phyloP scores from a whole-genome alignment of 1,140 invertebrate genomes.

The Aleiodes sp. region DNA sequence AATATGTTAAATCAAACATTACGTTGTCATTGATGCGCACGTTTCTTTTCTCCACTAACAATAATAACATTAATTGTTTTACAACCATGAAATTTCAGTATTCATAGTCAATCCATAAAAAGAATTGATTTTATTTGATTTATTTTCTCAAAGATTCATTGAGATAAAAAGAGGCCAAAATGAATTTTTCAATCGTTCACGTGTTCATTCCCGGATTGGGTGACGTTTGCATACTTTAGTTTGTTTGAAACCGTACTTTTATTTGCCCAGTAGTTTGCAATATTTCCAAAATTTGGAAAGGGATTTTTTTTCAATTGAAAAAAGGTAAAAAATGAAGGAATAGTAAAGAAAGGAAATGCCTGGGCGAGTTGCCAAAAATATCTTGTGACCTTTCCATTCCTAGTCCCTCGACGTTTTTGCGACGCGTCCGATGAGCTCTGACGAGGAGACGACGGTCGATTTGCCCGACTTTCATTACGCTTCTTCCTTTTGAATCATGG shows the following conservation, averaged over 20 bases:
- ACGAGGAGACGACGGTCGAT: conserved; percentile 3
- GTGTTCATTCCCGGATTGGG: too few species aligned
- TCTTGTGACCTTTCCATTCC: conserved; percentile 30
- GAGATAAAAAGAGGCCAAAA: too few species aligned
- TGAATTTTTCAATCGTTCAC: too few species aligned
- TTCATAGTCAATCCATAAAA: too few species aligned
- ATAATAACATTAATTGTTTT: too few species aligned
- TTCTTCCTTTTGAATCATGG: neutral
- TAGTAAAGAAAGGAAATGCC: neutral
- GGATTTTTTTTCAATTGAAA: neutral
- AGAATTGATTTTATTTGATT: too few species aligned
- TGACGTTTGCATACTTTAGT: too few species aligned
- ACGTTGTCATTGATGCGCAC: neutral
- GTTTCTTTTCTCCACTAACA: too few species aligned
- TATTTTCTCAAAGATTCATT: too few species aligned
- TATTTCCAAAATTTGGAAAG: neutral
- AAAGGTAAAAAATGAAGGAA: neutral
- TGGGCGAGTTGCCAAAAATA: conserved; percentile 31
- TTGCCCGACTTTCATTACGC: conserved; percentile 1
- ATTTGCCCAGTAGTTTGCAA: too few species aligned
- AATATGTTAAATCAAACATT: neutral
- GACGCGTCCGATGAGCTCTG: neutral
- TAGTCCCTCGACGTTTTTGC: neutral
- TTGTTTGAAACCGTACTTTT: too few species aligned
- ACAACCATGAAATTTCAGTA: too few species aligned